These are phyloP conservation scores for Trichonephila clavata DNA, from an alignment of 1,140 invertebrate species.

Conservation along the genomic window DNA sequence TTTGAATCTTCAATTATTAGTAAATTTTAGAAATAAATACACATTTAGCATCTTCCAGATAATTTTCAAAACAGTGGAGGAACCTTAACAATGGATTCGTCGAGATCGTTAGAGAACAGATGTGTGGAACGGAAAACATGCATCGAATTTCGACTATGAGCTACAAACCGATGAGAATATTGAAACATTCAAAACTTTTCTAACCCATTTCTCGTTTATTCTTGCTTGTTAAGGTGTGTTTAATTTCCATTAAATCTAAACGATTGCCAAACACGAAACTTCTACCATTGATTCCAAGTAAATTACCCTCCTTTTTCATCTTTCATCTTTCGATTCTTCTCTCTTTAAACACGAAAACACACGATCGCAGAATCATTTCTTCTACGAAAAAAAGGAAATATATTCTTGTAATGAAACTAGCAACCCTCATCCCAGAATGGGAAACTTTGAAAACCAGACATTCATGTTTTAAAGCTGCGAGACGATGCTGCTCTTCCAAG, in stretches of 20 bases:
- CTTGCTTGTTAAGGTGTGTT: neutral
- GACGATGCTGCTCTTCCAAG: neutral
- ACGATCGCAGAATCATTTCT: neutral
- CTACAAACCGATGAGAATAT: too few species aligned
- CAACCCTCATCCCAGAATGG: neutral
- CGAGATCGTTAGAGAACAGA: neutral
- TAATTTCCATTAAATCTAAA: neutral
- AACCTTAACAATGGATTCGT: too few species aligned
- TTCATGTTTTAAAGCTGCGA: constrained; percentile 19
- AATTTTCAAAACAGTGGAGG: too few species aligned
- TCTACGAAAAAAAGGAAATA: neutral
- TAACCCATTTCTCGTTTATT: neutral
- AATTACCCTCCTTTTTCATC: neutral
- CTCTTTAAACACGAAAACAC: neutral
- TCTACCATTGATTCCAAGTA: neutral
- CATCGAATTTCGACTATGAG: too few species aligned
- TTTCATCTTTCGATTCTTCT: neutral
- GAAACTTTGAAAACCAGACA: neutral
- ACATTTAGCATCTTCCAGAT: too few species aligned
- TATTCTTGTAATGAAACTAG: constrained; percentile 4
- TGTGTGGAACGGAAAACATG: neutral
- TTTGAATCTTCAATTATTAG: too few species aligned
- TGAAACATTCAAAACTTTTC: neutral
- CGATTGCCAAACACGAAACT: neutral
- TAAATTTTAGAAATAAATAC: too few species aligned